A percentile compares a stretch with the other conserved stretches of the same genome.
phyloP scores from a whole-genome alignment of 2,888 invertebrate species.

The Palloptera scutellata region DNA sequence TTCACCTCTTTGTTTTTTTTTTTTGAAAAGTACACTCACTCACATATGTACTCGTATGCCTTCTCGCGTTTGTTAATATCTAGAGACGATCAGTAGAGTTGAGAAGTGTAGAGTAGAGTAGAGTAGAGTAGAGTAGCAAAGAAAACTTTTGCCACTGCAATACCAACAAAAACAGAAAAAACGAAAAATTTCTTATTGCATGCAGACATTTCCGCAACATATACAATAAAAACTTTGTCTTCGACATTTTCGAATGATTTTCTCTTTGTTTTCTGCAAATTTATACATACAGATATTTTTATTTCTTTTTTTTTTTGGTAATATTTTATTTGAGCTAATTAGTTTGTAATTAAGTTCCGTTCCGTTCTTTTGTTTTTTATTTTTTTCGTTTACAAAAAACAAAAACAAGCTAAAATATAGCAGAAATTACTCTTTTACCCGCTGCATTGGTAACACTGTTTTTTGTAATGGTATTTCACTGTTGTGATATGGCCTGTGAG shows the following conservation, averaged over 20 bases:
- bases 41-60: neutral
- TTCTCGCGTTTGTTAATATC: neutral
- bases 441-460: no score
- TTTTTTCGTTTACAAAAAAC: neutral
- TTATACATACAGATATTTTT: neutral
- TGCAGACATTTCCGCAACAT: constrained; percentile 24
- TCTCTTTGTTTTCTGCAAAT: constrained; percentile 27
- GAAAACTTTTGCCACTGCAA: constrained; percentile 4
- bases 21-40: no score
- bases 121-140: no score
- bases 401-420: no score
- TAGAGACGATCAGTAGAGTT: no score
- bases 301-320: constrained; percentile 15
- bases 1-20: no score
- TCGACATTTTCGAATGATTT: constrained; percentile 47
- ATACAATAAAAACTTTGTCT: constrained; percentile 47
- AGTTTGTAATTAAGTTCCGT: constrained; percentile 59
- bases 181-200: constrained; percentile 24
- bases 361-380: constrained; percentile 3
- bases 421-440: no score
- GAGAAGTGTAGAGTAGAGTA: no score
- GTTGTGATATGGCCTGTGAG: neutral
- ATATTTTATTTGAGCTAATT: constrained; percentile 47
- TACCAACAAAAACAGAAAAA: constrained; percentile 1
- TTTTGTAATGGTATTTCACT: no score